Evolutionary conservation across 2,113 vertebrate genomes (phyloP), one percentile per base, ranked within the genome.

Genomic region (Electrona antarctica): DNA sequence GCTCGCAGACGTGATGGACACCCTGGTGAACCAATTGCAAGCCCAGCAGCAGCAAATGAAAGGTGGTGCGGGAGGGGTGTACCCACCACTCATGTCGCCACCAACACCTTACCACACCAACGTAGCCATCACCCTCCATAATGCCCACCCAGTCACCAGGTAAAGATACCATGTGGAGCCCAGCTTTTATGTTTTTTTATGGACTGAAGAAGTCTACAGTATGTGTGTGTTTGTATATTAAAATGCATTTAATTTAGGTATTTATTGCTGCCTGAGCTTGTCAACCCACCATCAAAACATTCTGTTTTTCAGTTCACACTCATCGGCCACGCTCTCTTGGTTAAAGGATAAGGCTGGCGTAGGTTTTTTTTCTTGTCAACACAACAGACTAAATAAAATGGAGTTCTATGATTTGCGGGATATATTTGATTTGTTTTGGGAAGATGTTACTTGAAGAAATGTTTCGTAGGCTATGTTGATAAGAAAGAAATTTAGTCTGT

Each of bases 141-240:
- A 97, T 99, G 93, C 96, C 97, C 82, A 97, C 97, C 0, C 97
- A 96, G 85, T 99, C 98, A 52, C 97, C 98, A 92, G 98, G 98
- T 99, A 94, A 41, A 92, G 81, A 41, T 28, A 10, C 8, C 14
- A 1, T 9, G 57, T 13, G 12, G 33, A 15, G 12, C 12, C 45
- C 9, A 65, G 33, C 15, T 29, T 55, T 46, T 2, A 21, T 21
- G 21, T n/a, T 60, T 41, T 41, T 41, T 41, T 3, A 41, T 6
- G 33, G 33, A 41, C 33, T 33, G 58, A 33, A 33, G 29, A 28
- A 33, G 58, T 60, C n/a, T n/a, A n/a, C n/a, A 5, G 64, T 64
- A 15, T 60, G 57, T 60, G 2, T 33, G 9, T 60, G 8, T 45
- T 9, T 60, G 58, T 12, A 11, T 60, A 6, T 45, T 13, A 15